Base-by-base conservation (phyloP, 2,797 vertebrate species). In the Paratrypauchen microcephalus region DNA sequence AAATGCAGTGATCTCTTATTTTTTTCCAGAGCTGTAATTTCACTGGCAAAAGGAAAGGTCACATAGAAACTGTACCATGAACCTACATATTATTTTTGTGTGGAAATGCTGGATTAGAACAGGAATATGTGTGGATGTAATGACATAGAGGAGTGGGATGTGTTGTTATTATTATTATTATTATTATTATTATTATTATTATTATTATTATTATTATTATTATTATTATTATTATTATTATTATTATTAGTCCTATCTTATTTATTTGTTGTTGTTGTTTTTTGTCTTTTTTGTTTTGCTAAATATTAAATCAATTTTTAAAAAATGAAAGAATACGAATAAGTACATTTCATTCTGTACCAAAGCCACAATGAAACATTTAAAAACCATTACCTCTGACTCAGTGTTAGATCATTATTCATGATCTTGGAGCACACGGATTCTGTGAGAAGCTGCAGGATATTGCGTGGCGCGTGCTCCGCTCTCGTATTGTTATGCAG, bases 401-500 rank as follows among this genome's bases (percentile, higher is more conserved):
- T 66, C 21, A n/a, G 18, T 32, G 18, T 45, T 4, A 30, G 39
- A 66, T 66, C 26, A 57, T 24, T 66, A 66, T 76, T 60, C n/a
- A 65, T 23, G 12, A 11, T 57, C 47, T 57, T 54, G 2, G 28
- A 2, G 39, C 60, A 28, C 21, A 45, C 18, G 4, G 60, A 62
- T 59, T 24, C 50, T 39, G 11, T 11, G n/a, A 2, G 59, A 57
- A 23, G 28, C 64, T 36, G 15, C 4, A 71, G 45, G 62, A 64
- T 50, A 64, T 26, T 48, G 41, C 30, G 45, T 41, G 41, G 68
- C 59, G 23, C 24, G 70, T 68, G 52, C 58, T 11, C 19, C 32
- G 28, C 71, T 24, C 39, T 15, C 21, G 13, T 56, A 61, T 66
- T 57, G 64, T 71, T 18, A 48, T 69, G 68, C 39, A 59, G 68